These are phyloP conservation scores for Folsomia manolachei DNA, from an alignment of 2,888 invertebrate genomes.

Conservation along the genomic window DNA sequence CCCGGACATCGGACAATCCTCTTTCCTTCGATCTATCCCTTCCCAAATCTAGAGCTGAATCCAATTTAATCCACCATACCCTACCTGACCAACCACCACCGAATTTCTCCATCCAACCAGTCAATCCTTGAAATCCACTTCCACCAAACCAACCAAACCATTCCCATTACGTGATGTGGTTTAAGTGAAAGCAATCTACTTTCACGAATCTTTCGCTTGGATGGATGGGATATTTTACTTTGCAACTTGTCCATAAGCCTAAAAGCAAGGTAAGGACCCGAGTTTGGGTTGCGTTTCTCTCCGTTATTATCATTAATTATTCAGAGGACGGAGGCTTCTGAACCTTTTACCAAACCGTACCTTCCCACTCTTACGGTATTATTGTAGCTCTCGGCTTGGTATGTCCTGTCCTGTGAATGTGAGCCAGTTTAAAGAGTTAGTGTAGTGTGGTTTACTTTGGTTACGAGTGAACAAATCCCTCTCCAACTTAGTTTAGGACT, in stretches of 20 bases:
- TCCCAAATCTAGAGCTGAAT: neutral
- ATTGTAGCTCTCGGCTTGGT: neutral
- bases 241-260: too few relatives aligned
- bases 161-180: conserved; percentile 6
- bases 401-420: neutral
- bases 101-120: neutral
- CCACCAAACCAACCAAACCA: neutral
- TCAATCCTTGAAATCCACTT: neutral
- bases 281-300: conserved; percentile 13
- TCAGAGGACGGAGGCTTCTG: conserved; percentile 23
- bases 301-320: conserved; percentile 40
- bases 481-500: neutral
- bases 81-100: conserved; percentile 1
- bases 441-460: neutral
- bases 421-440: neutral
- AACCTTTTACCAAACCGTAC: neutral
- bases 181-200: conserved; percentile 5
- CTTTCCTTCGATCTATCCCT: neutral
- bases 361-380: neutral
- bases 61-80: neutral
- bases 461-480: neutral
- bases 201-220: conserved; percentile 13
- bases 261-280: too few relatives aligned
- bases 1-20: too few relatives aligned
- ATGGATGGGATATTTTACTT: conserved; percentile 5